A percentile compares a stretch with the other conserved stretches of the same genome.
Conservation (phyloP, 1,140 invertebrate species). For the Centruroides sculpturatus region DNA sequence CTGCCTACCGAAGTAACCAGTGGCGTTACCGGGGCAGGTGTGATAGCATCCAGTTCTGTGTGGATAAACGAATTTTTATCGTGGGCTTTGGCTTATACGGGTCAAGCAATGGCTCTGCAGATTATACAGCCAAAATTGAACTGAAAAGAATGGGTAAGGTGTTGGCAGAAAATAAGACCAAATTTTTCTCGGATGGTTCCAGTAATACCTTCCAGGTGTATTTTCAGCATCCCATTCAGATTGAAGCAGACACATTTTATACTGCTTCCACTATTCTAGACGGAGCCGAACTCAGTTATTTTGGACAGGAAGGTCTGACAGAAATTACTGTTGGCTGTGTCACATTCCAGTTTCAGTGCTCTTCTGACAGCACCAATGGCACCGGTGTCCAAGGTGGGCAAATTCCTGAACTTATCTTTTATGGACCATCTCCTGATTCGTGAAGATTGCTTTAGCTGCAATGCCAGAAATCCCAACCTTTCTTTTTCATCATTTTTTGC, state of each 20-base stretch:
- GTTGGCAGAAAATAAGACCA: slow-evolving; percentile 73
- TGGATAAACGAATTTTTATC: slow-evolving; percentile 80
- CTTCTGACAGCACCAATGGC: slow-evolving; percentile 83
- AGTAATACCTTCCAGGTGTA: slow-evolving; percentile 87
- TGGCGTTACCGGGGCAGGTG: slow-evolving; percentile 81
- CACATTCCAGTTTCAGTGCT: slow-evolving; percentile 87
- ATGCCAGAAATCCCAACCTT: too few relatives aligned
- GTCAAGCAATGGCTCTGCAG: slow-evolving; percentile 76
- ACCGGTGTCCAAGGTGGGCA: slow-evolving; percentile 87
- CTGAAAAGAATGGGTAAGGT: slow-evolving; percentile 68
- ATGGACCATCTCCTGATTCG: slow-evolving; percentile 31
- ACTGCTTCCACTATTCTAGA: slow-evolving; percentile 78
- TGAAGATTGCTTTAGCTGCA: neutral
- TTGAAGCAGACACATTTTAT: slow-evolving; percentile 74
- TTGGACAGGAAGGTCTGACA: slow-evolving; percentile 86
- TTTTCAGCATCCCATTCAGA: slow-evolving; percentile 73
- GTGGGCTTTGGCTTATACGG: slow-evolving; percentile 85
- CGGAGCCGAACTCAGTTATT: slow-evolving; percentile 80
- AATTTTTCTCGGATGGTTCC: slow-evolving; percentile 85
- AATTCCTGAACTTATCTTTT: slow-evolving; percentile 86
- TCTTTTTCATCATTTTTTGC: too few relatives aligned
- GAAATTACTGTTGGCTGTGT: slow-evolving; percentile 76
- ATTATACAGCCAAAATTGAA: slow-evolving; percentile 81
- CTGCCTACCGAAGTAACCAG: slow-evolving; percentile 88
- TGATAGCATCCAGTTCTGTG: slow-evolving; percentile 84